Conservation (phyloP, 2,113 vertebrate genomes). For the Archocentrus centrarchus region DNA sequence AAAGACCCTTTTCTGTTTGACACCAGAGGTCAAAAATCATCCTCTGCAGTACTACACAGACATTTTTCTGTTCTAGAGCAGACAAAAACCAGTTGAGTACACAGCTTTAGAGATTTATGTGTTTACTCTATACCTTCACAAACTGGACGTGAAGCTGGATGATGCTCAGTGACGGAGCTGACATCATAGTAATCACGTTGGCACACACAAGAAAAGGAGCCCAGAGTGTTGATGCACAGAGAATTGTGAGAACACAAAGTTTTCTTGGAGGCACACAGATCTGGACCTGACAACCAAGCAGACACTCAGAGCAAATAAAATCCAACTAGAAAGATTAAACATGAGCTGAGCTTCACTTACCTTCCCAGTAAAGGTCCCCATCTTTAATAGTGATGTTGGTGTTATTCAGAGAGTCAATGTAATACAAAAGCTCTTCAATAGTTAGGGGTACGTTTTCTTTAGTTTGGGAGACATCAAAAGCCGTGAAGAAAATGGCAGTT, state of each 20-base stretch:
- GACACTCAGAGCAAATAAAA: neutral
- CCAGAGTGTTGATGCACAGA: slow-evolving; percentile 76
- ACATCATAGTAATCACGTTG: slow-evolving; percentile 69
- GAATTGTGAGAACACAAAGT: slow-evolving; percentile 63
- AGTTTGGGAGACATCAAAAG: slow-evolving; percentile 31
- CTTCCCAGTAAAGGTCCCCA: slow-evolving; percentile 67
- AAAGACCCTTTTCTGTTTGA: slow-evolving; percentile 73
- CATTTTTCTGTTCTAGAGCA: neutral
- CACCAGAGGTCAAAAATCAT: neutral
- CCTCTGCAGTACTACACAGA: neutral
- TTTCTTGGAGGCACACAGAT: slow-evolving; percentile 56
- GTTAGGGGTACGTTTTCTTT: slow-evolving; percentile 26
- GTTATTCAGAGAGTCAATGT: slow-evolving; percentile 32
- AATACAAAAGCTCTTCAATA: slow-evolving; percentile 34
- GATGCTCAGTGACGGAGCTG: slow-evolving; percentile 24
- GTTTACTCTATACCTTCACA: slow-evolving; percentile 63
- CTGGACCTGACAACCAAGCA: slow-evolving; percentile 55
- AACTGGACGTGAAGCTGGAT: slow-evolving; percentile 10
- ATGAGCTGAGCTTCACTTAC: slow-evolving; percentile 33
- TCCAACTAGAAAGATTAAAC: neutral
- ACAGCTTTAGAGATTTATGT: neutral
- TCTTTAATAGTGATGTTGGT: slow-evolving; percentile 40
- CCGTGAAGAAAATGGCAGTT: slow-evolving; percentile 44
- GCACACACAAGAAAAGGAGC: slow-evolving; percentile 73
- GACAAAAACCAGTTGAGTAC: rapidly evolving